These are phyloP conservation scores for Drosophila borealis DNA, from an alignment of 2,888 invertebrate genomes.

Conservation along the genomic window DNA sequence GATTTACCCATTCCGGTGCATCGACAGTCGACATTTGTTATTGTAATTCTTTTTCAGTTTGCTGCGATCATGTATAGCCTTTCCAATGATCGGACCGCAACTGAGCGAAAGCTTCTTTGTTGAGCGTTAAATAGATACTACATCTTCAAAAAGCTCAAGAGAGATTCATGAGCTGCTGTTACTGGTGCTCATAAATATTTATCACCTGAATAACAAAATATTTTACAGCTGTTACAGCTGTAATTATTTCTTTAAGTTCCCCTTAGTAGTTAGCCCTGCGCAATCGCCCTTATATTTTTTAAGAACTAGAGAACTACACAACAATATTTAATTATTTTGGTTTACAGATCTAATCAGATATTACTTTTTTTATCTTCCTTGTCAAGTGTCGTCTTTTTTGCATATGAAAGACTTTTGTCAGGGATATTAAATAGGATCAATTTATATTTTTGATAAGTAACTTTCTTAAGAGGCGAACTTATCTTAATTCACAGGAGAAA, in stretches of 20 bases:
- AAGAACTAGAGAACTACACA: too few relatives aligned
- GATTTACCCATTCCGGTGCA: constrained; percentile 70
- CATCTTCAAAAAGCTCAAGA: constrained; percentile 29
- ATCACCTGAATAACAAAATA: background rate
- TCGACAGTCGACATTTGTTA: constrained; percentile 33
- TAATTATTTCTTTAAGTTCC: background rate
- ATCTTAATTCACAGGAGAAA: too few relatives aligned
- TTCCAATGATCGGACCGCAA: constrained; percentile 12
- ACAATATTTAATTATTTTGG: too few relatives aligned
- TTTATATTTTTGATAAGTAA: background rate
- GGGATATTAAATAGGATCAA: background rate
- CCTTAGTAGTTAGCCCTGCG: background rate
- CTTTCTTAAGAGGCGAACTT: too few relatives aligned
- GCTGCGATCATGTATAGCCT: constrained; percentile 13
- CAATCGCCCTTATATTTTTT: background rate
- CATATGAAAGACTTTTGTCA: too few relatives aligned
- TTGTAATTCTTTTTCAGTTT: background rate
- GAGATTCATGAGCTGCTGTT: background rate
- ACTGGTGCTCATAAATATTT: background rate
- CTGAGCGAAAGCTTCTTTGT: constrained; percentile 43
- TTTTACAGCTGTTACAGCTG: background rate
- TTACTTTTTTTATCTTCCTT: too few relatives aligned
- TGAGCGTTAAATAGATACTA: background rate
- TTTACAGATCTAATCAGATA: too few relatives aligned
- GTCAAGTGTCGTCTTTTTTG: too few relatives aligned